Base-by-base conservation (phyloP, 2,888 invertebrate species). In the Tanytarsus gracilentus region DNA sequence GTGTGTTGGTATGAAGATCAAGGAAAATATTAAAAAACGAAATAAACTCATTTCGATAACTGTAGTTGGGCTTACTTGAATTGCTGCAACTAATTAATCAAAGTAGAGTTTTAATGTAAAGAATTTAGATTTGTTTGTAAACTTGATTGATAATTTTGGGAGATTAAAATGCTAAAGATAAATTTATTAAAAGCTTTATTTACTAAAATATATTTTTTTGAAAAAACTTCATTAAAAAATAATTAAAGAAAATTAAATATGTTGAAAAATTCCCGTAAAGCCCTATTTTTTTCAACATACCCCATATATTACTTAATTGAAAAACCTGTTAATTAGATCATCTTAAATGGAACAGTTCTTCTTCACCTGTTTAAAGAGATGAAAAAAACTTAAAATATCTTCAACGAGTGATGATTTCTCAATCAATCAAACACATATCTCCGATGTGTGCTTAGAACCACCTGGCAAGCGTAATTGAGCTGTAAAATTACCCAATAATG, bases 41-140 rank as follows among this genome's bases (percentile, higher is more conserved):
- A 48, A 48, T 4, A 27, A 49, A 49, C 16, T 26, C 7, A 49
- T 9, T 49, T 49, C 16, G 30, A 30, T 53, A 53, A 53, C 53
- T 53, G 53, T 53, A 36, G 53, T 53, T 53, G 16, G 29, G 53
- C 33, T 51, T 30, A 51, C 11, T 51, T 55, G 26, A 40, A 39
- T 55, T 55, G 25, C 39, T 26, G 25, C 26, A 40, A 18, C 36
- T 55, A 55, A 55, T 55, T 55, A 55, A 55, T 55, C 55, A 55
- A 55, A 40, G 7, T 16, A 9, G 18, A 23, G 36, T 36, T 36
- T n/a, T 14, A 36, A 44, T 18, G 18, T 44, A 23, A 18, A 18
- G 18, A 18, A 44, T 11, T 44, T 21, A n/a, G 11, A 11, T 8
- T 18, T 21, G n/a, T 8, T 16, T 44, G 11, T 11, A 9, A 44